Percentiles rank a stretch among this genome's conserved stretches.
These are phyloP conservation scores for Chrysina gloriosa DNA, from an alignment of 2,888 invertebrate species.

Conservation along the genomic window DNA sequence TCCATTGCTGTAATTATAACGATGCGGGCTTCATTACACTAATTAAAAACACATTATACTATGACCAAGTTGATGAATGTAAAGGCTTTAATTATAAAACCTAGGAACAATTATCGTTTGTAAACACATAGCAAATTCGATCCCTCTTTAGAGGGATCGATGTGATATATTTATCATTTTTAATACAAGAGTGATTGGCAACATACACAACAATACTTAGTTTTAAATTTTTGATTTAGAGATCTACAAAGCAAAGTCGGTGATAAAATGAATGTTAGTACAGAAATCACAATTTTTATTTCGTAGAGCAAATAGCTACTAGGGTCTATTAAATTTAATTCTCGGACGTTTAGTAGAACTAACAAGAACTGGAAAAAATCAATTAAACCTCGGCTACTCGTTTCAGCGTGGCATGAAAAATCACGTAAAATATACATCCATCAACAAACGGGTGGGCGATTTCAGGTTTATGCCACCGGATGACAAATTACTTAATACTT, in stretches of 20 bases:
- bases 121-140: background rate
- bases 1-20: background rate
- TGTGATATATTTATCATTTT: background rate
- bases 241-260: no score
- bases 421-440: slow-evolving; percentile 40
- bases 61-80: background rate
- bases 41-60: background rate
- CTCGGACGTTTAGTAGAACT: background rate
- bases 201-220: no score
- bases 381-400: background rate
- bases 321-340: background rate
- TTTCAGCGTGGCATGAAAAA: slow-evolving; percentile 13
- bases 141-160: background rate
- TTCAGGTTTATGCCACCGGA: slow-evolving; percentile 25
- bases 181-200: background rate
- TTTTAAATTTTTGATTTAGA: no score
- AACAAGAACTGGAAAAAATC: slow-evolving; percentile 13
- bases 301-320: background rate
- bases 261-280: background rate
- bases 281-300: background rate
- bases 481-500: slow-evolving; percentile 42
- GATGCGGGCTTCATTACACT: background rate
- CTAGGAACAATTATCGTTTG: background rate
- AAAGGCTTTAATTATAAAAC: background rate
- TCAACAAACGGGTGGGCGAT: slow-evolving; percentile 26